These are phyloP conservation scores for Cetonia aurata DNA, from an alignment of 2,888 invertebrate species.

Conservation along the genomic window DNA sequence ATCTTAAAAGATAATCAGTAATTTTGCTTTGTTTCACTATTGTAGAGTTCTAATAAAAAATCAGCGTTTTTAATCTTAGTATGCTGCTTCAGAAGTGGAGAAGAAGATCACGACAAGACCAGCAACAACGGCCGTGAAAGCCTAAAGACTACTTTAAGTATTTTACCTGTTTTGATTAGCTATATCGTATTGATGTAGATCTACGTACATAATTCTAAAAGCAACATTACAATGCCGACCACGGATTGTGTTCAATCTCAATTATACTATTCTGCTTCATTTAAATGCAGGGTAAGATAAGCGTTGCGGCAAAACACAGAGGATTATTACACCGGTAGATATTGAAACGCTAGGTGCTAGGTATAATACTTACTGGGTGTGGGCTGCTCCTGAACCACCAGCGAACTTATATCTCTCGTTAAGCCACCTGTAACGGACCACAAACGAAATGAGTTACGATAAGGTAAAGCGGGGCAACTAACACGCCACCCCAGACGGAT, in stretches of 20 bases:
- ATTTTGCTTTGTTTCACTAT: no score
- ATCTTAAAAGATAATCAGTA: no score
- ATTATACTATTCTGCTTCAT: constrained; percentile 18
- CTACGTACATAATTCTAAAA: no score
- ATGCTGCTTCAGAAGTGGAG: no score
- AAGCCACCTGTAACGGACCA: constrained; percentile 68
- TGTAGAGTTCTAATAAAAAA: no score
- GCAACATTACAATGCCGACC: background rate
- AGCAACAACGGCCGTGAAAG: no score
- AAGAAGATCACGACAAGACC: no score
- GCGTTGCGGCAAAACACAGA: constrained; percentile 3
- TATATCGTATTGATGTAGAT: no score
- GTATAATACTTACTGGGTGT: constrained; percentile 74
- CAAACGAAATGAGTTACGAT: constrained; percentile 46
- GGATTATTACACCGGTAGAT: constrained; percentile 17
- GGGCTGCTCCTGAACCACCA: constrained; percentile 80
- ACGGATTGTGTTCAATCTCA: constrained; percentile 15
- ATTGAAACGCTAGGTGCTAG: constrained; percentile 68
- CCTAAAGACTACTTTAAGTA: no score
- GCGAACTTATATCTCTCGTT: constrained; percentile 78
- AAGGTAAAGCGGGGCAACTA: constrained; percentile 28
- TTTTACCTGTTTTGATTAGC: no score
- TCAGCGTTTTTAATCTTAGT: no score
- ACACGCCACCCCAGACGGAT: constrained; percentile 25
- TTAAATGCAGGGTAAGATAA: constrained; percentile 22